A percentile compares a stretch with the other conserved stretches of the same genome.
Conservation (phyloP, 2,797 vertebrate genomes). For the Argentina silus region DNA sequence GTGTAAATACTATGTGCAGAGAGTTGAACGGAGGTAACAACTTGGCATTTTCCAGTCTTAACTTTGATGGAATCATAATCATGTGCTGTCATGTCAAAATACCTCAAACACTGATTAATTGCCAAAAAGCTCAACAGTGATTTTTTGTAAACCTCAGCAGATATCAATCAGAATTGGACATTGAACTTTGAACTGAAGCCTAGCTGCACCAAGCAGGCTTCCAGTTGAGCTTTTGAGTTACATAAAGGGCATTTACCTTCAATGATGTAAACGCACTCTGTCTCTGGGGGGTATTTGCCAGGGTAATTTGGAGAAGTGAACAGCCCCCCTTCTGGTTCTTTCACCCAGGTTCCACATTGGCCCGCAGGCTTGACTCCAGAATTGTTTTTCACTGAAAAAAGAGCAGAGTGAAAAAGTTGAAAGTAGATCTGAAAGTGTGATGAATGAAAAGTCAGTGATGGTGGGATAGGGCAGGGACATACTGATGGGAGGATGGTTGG, state of each 20-base stretch:
- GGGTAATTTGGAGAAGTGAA: slow-evolving; percentile 99
- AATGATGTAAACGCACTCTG: slow-evolving; percentile 98
- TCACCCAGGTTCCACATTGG: slow-evolving; percentile 98
- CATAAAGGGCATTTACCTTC: slow-evolving; percentile 84
- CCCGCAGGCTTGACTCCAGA: slow-evolving; percentile 94
- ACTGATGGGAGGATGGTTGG: too few relatives aligned
- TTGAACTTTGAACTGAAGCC: too few relatives aligned
- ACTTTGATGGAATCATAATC: too few relatives aligned
- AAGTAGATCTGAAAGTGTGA: not conserved
- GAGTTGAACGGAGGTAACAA: too few relatives aligned
- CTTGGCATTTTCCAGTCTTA: too few relatives aligned
- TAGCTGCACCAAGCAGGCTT: too few relatives aligned
- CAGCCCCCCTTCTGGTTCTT: slow-evolving; percentile 93
- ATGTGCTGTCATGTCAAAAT: not conserved
- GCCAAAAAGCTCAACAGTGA: not conserved
- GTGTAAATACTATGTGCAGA: too few relatives aligned
- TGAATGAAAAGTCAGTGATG: too few relatives aligned
- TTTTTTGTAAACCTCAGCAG: too few relatives aligned
- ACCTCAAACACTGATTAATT: not conserved
- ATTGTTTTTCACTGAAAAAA: slow-evolving; percentile 86
- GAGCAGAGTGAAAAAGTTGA: slow-evolving; percentile 25
- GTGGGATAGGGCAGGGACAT: too few relatives aligned
- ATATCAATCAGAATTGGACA: too few relatives aligned
- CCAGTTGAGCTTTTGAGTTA: too few relatives aligned
- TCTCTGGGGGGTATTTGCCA: slow-evolving; percentile 97